phyloP scores from a whole-genome alignment of 53 echinoderm and acorn worm species.

The Zoroaster sp. region DNA sequence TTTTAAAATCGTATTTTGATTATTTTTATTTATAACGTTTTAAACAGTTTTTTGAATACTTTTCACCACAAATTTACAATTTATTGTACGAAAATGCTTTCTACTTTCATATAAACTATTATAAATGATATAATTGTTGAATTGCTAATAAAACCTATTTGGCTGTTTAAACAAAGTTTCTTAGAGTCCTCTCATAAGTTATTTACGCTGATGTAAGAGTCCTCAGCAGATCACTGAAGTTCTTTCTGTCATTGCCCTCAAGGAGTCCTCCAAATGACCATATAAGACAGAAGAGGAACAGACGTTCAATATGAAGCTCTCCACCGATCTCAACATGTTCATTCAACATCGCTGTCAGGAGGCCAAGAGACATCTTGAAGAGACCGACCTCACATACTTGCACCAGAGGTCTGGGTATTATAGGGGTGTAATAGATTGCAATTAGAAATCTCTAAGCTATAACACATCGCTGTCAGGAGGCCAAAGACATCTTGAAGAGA shows the following conservation, averaged over 20 bases:
- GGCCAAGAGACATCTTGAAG: constrained; percentile 91
- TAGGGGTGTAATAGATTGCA: no score
- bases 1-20: no score
- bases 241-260: constrained; percentile 87
- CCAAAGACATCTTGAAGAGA: no score
- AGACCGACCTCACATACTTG: constrained; percentile 81
- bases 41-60: no score
- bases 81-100: no score
- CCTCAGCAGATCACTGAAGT: constrained; percentile 92
- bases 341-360: constrained; percentile 95
- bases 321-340: constrained; percentile 95
- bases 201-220: constrained; percentile 97
- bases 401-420: constrained; percentile 82
- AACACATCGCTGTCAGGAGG: no score
- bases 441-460: no score
- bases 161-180: neutral
- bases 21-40: no score
- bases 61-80: no score
- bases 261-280: constrained; percentile 98
- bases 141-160: neutral
- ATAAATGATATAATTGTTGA: no score
- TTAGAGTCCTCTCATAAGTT: neutral
- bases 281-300: constrained; percentile 97
- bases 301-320: constrained; percentile 94
- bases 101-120: no score